These are phyloP conservation scores for Anisognathus igniventris DNA, from an alignment of 2,797 vertebrate genomes.

Conservation along the genomic window DNA sequence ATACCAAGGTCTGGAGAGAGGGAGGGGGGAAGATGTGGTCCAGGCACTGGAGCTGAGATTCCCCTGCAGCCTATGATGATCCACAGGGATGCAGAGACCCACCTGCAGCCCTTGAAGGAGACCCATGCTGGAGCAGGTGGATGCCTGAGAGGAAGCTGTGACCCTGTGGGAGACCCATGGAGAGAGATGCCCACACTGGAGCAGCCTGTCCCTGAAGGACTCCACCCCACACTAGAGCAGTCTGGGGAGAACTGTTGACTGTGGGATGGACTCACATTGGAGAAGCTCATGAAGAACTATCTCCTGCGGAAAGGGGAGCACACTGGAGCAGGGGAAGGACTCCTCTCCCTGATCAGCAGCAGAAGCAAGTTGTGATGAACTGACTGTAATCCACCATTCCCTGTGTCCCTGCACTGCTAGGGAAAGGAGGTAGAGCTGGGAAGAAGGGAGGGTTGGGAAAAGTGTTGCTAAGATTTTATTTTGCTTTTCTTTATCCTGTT, in stretches of 20 bases:
- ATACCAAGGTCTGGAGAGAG: neutral
- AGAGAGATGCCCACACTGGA: neutral
- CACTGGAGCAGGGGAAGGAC: neutral
- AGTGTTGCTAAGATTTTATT: neutral
- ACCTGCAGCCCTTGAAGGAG: neutral
- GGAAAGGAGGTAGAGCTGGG: neutral
- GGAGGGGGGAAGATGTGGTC: fast-evolving
- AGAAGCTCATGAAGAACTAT: neutral
- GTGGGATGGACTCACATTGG: no score
- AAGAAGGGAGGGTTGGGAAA: neutral
- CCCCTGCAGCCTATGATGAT: neutral
- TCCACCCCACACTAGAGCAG: neutral
- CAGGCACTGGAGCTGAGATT: neutral
- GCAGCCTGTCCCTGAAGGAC: neutral
- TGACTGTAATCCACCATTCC: neutral
- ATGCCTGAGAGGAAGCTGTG: neutral
- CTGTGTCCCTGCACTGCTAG: neutral
- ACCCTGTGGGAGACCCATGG: no score
- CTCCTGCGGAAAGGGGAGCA: neutral
- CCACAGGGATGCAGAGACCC: neutral
- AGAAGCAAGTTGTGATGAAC: neutral
- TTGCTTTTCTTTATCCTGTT: neutral
- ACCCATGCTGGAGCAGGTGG: neutral
- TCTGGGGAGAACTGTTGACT: neutral
- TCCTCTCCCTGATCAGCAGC: neutral